phyloP scores from a whole-genome alignment of 2,113 vertebrate genomes.

The Tetrax tetrax region DNA sequence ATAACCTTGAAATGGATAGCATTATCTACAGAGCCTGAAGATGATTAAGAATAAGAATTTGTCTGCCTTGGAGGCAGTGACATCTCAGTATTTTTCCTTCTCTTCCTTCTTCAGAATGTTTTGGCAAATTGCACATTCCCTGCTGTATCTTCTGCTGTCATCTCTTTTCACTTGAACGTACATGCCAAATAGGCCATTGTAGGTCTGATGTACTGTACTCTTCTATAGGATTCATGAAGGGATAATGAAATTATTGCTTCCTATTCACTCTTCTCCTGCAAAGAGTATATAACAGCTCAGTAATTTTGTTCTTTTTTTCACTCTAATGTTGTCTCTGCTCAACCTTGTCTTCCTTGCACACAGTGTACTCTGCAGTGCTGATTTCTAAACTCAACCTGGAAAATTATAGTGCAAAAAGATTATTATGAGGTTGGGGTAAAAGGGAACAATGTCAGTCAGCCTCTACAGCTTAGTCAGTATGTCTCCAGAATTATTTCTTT shows the following conservation, averaged over 20 bases:
- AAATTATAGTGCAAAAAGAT: neutral
- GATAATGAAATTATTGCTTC: neutral
- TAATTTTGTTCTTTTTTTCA: neutral
- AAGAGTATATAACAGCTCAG: neutral
- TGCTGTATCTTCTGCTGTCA: neutral
- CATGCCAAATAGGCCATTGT: neutral
- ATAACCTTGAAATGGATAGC: neutral
- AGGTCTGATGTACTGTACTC: neutral
- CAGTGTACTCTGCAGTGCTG: neutral
- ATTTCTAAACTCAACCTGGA: neutral
- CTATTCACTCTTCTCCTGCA: neutral
- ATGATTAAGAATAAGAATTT: neutral
- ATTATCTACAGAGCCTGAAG: neutral
- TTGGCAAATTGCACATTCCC: neutral
- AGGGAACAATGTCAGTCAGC: neutral
- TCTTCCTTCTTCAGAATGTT: neutral
- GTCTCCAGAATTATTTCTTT: neutral
- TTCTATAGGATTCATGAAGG: neutral
- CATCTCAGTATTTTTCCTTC: neutral
- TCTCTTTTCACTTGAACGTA: neutral
- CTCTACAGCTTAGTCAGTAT: neutral
- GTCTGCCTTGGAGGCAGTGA: neutral
- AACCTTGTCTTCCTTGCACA: neutral
- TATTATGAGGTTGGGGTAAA: neutral
- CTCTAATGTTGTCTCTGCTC: neutral